Evolutionary conservation across 2,113 vertebrate genomes (phyloP), one percentile per base, ranked within the genome.

Genomic region (Notothenia coriiceps): DNA sequence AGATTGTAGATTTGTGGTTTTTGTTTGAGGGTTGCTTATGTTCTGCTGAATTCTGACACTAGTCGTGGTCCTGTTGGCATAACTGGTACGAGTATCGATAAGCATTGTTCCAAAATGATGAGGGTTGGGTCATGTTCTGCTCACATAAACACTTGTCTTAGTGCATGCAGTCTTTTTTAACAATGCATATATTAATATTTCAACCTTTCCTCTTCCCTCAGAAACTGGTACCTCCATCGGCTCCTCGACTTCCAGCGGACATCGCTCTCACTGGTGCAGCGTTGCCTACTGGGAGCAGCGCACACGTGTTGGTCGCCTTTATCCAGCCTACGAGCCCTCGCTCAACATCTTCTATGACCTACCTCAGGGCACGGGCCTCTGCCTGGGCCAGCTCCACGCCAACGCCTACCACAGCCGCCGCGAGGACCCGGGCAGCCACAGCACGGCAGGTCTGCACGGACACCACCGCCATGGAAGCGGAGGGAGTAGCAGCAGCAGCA

Each of bases 321-420:
- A 98, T 87, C 94, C 97, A 35, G 98, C 98, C 94, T 95, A 97
- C 49, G 96, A 99, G 92, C 95, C 97, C 87, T 98, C 98, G 79
- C 96, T 99, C 94, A 98, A 96, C 96, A 99, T 99, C 85, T 99
- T 99, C 93, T 99, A 99, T 51, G 98, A 99, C 96, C 98, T 99
- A 99, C 98, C 98, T 99, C 98, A 99, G 95, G 98, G 98, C 95
- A 99, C 97, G 22, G 98, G 98, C 96, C 97, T 99, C 93, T 99
- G 98, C 93, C 95, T 99, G 20, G 96, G 98, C 94, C 97, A 98
- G 94, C 96, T 99, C 70, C 95, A 95, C 85, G 81, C 86, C 86
- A 91, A 93, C 1, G 85, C 91, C 82, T 92, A 94, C 88, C 86
- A 91, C 77, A 88, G 86, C 47, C 85, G 77, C 29, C 82, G 78